A percentile compares a stretch with the other conserved stretches of the same genome.
Evolutionary conservation across 1,140 invertebrate species (phyloP).

Genomic region (Diachasma alloeum): DNA sequence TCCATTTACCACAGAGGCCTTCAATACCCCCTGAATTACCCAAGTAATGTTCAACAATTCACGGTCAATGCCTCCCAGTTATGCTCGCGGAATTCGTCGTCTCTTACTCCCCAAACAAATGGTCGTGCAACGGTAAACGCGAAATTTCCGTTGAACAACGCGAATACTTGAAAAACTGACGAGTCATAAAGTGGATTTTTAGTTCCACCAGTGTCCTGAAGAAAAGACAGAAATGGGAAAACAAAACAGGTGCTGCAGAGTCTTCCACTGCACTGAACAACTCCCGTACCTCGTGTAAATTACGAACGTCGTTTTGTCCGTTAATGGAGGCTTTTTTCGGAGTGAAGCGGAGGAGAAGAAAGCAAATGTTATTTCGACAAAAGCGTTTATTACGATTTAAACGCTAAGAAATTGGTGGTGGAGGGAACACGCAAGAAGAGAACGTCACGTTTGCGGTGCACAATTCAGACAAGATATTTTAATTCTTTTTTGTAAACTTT

Average conservation of each 20-base stretch:
- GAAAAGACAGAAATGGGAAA: background rate
- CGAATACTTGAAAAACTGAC: background rate
- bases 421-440: constrained; percentile 52
- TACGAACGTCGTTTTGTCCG: constrained; percentile 10
- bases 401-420: constrained; percentile 42
- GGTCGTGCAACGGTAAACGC: background rate
- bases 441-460: constrained; percentile 38
- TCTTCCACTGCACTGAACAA: background rate
- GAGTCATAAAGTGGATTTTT: constrained; percentile 14
- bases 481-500: background rate
- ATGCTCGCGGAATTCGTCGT: background rate
- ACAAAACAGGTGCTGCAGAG: background rate
- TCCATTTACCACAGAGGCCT: background rate
- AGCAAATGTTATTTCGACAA: constrained; percentile 28
- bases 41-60: background rate
- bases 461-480: background rate
- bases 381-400: constrained; percentile 40
- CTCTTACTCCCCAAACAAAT: background rate
- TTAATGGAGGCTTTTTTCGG: background rate
- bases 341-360: background rate
- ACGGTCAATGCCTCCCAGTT: background rate
- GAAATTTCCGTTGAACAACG: background rate
- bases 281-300: background rate
- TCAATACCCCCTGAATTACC: background rate
- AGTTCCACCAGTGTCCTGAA: background rate